Base-by-base conservation (phyloP, 2,888 invertebrate genomes). In the Calliopum simillimum region DNA sequence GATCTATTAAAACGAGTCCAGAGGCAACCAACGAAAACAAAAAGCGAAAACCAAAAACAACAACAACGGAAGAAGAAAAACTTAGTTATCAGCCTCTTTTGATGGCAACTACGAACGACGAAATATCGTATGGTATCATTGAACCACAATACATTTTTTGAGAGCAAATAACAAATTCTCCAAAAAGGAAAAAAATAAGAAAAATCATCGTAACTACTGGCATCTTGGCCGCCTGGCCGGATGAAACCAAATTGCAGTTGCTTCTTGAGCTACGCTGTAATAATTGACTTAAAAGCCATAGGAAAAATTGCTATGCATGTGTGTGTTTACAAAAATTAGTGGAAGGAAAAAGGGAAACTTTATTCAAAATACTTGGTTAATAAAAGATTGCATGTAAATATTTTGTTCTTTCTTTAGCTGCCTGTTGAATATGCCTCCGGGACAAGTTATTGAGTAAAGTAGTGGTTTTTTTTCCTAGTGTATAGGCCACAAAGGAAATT, bases 341-440 rank as follows among this genome's bases (percentile, higher is more conserved):
- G 8, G 8, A 33, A 33, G 33, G n/a, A 8, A 46, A 47, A 56
- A 56, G 66, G 53, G 66, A 33, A 25, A 33, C 33, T 46, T 61
- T 61, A 66, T 66, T 66, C 66, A 66, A 66, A 66, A 66, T 66
- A 66, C n/a, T n/a, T n/a, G n/a, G 66, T 66, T 66, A 66, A 58
- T 66, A 66, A 56, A 66, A 66, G 56, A 66, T 66, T 58, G 46
- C 58, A 66, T 56, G 66, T 47, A 66, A 66, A 66, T 66, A 66
- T 25, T 43, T 21, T 21, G 65, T 47, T 66, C 25, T 8, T 51
- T 63, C 25, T n/a, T 46, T 21, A 23, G 33, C 55, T 55, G 53
- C 55, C 65, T 41, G 56, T 23, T 66, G 66, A 46, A 33, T 23
- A 44, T 16, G 66, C 66, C 66, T 58, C 19, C 66, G 66, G 33